Evolutionary conservation across 2,888 invertebrate species (phyloP).

Genomic region (Gryllus longicercus): DNA sequence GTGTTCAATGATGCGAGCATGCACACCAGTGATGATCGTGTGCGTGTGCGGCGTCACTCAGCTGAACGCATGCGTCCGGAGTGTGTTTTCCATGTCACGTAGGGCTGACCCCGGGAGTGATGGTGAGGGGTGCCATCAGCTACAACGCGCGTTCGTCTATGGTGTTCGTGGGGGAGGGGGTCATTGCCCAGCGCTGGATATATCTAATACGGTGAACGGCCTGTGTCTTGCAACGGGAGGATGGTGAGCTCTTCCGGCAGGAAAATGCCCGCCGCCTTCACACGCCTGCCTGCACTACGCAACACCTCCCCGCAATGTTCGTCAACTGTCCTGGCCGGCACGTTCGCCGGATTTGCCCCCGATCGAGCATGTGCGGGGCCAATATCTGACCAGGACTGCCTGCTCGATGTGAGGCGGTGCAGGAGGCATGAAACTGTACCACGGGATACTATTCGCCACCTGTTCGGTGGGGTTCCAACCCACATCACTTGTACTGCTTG

Average conservation of each 20-base stretch:
- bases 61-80: background rate
- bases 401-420: background rate
- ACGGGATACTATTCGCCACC: background rate
- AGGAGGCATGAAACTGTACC: background rate
- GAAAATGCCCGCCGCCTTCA: background rate
- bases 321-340: background rate
- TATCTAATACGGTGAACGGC: background rate
- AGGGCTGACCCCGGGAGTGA: background rate
- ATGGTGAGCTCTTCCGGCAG: background rate
- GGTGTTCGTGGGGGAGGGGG: background rate
- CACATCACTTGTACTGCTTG: too few species aligned
- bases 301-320: background rate
- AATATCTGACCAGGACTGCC: background rate
- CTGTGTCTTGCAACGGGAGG: background rate
- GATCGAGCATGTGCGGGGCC: background rate
- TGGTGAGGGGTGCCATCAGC: background rate
- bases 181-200: background rate
- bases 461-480: background rate
- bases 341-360: background rate
- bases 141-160: background rate
- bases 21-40: background rate
- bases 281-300: background rate
- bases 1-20: background rate
- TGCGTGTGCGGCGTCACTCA: background rate
- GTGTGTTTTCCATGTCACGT: background rate